Conservation (phyloP, 2,797 vertebrate genomes). For the Apogon talboti region DNA sequence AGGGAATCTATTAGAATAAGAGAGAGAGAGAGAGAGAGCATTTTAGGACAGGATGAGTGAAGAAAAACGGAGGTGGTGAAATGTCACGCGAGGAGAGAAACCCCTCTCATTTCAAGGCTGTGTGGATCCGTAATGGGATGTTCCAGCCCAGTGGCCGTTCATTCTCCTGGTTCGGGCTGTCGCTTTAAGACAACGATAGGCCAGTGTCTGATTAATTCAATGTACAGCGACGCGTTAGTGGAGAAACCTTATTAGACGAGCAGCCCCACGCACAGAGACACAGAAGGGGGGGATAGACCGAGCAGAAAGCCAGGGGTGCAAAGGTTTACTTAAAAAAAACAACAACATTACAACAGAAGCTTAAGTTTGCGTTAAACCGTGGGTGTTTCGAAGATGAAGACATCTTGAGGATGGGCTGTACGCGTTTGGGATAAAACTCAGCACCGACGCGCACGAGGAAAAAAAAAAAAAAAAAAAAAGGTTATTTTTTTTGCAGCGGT, state of each 20-base stretch:
- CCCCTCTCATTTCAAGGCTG: not conserved
- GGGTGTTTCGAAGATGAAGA: conserved; percentile 53
- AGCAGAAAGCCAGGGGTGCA: not conserved
- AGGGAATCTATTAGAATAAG: too few relatives aligned
- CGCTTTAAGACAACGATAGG: conserved; percentile 82
- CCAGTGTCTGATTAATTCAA: conserved; percentile 82
- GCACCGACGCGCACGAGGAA: conserved; percentile 42
- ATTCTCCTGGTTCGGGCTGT: conserved; percentile 57
- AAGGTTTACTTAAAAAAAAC: not conserved
- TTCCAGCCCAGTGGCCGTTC: conserved; percentile 35
- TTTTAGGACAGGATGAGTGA: not conserved
- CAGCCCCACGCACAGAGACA: conserved; percentile 40
- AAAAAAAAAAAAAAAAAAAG: not conserved
- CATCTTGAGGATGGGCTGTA: conserved; percentile 70
- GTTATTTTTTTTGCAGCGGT: conserved; percentile 5
- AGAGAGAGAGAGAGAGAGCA: too few relatives aligned
- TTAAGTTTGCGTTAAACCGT: not conserved
- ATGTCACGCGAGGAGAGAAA: conserved; percentile 16
- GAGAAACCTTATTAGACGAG: conserved; percentile 70
- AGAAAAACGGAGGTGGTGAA: conserved; percentile 19
- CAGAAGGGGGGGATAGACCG: conserved; percentile 1
- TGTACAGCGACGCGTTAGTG: conserved; percentile 77
- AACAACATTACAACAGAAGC: conserved; percentile 19
- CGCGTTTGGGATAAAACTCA: conserved; percentile 59
- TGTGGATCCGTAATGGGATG: conserved; percentile 38